Evolutionary conservation across 2,797 vertebrate species (phyloP), one percentile per base, ranked within the genome.

Genomic region (Syngnathus acus): DNA sequence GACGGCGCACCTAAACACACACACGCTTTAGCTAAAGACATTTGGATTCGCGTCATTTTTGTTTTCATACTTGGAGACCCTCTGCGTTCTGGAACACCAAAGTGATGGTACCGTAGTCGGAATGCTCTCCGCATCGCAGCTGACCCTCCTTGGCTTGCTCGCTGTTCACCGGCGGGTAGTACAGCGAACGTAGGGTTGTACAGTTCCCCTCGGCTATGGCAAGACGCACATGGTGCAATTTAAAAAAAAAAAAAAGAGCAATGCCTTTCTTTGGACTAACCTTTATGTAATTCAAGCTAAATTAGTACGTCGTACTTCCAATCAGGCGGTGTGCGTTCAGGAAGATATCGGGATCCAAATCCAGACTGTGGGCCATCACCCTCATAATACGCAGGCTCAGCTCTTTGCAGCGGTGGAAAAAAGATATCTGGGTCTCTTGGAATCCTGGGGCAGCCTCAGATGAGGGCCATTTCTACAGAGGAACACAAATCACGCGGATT

Each of bases 71-170:
- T 90, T 93, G 86, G 62, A 93, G 82, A n/a, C 90, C 90, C 4
- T 78, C 79, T 0, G 70, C 66, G 71, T 73, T 70, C 76, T 90
- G 89, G 70, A 92, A 92, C 70, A 92, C 23, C 64, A 92, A 72
- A 1, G 89, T 91, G 79, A 93, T 86, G 80, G 75, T 90, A 7
- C 91, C 91, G 0, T 89, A 93, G 79, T 93, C 91, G 0, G 90
- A 89, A 68, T 93, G 92, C 45, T 92, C 91, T 8, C 89, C 91
- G 71, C 92, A 93, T 14, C 89, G 77, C 66, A 91, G 5, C 82
- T 93, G 91, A 0, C 73, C 73, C 14, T 86, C 81, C 72, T 89
- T 88, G 1, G 73, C 79, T 3, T 19, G 5, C 42, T 72, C 72
- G 7, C 59, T 11, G 11, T 72, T 68, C 17, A 92, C 75, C 0